Evolutionary conservation across 1,140 invertebrate species (phyloP).

Genomic region (Paralvinella palmiformis): DNA sequence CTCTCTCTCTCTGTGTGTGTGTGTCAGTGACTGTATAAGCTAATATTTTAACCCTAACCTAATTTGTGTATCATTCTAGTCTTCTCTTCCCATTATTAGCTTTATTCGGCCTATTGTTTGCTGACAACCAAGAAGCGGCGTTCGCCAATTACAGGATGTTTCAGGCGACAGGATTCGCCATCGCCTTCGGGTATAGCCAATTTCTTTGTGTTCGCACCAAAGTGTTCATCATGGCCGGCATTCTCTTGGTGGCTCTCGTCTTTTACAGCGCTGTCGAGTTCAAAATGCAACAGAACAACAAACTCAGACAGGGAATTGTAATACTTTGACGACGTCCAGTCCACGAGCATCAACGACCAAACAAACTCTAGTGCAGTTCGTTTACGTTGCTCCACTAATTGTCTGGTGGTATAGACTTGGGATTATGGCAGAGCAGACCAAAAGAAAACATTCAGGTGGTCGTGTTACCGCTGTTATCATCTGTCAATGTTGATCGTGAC

Average conservation of each 20-base stretch:
- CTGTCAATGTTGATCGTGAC: not conserved
- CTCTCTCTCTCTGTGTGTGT: not conserved
- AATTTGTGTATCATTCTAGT: not conserved
- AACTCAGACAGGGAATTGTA: not conserved
- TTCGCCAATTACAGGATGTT: constrained; percentile 47
- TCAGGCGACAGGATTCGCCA: constrained; percentile 42
- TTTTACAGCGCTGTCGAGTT: constrained; percentile 43
- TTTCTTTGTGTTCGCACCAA: constrained; percentile 46
- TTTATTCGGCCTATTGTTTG: constrained; percentile 43
- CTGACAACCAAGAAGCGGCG: constrained; percentile 43
- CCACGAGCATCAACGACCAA: not conserved
- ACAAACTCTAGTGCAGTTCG: not conserved
- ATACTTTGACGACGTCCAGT: not conserved
- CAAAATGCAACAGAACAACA: constrained; percentile 29
- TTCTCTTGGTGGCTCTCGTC: constrained; percentile 31
- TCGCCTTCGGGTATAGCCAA: constrained; percentile 46
- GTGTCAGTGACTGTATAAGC: not conserved
- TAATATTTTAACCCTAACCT: not conserved
- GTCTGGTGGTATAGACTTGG: not conserved
- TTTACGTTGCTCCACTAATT: not conserved
- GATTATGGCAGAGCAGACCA: not conserved
- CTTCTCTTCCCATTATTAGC: constrained; percentile 23
- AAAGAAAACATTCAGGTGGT: not conserved
- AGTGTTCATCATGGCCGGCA: constrained; percentile 34
- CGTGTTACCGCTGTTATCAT: not conserved